Evolutionary conservation across 2,113 vertebrate genomes (phyloP), one percentile per base, ranked within the genome.

Genomic region (Corvus hawaiiensis): DNA sequence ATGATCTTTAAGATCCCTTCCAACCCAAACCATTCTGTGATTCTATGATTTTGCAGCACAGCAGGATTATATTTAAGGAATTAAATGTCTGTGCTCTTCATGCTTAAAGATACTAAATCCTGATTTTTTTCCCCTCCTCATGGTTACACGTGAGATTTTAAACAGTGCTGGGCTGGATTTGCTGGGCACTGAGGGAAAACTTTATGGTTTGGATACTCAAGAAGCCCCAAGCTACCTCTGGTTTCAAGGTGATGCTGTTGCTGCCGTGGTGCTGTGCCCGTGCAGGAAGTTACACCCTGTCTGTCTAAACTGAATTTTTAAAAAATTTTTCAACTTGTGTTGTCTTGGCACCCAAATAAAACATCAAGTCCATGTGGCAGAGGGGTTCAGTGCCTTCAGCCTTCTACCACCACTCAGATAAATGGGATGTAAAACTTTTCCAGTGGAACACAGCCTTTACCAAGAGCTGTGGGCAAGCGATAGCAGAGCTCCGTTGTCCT

Each of bases 391-490:
- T 67, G 55, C 83, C 84, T 35, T 37, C 46, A 72, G 55, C 55
- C 41, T 75, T 66, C 66, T 44, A 17, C 33, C 61, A 27, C 18
- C 39, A 30, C 51, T 81, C 56, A 21, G 0, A 33, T 46, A 67
- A 30, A 83, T 16, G 63, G 9, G 3, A 10, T 61, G 10, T 16
- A 49, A 71, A 72, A 68, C 63, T 46, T 90, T 61, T 88, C 55
- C 93, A 77, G 39, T 81, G 88, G 79, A 91, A 52, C 55, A 26
- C 90, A 93, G 59, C 90, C 92, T 86, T 97, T 81, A 68, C 64
- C 83, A 64, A 84, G 96, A 90, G 93, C 96, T 96, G 92, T 96
- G 96, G 93, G 94, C 66, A 9, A 61, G n/a, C 1, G 5, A 28
- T 11, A 73, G 67, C 51, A 51, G 61, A 56, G 39, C 58, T 76